Percentiles rank a stretch among this genome's conserved stretches.
phyloP scores from a whole-genome alignment of 2,113 vertebrate species.

The Heptranchias perlo region DNA sequence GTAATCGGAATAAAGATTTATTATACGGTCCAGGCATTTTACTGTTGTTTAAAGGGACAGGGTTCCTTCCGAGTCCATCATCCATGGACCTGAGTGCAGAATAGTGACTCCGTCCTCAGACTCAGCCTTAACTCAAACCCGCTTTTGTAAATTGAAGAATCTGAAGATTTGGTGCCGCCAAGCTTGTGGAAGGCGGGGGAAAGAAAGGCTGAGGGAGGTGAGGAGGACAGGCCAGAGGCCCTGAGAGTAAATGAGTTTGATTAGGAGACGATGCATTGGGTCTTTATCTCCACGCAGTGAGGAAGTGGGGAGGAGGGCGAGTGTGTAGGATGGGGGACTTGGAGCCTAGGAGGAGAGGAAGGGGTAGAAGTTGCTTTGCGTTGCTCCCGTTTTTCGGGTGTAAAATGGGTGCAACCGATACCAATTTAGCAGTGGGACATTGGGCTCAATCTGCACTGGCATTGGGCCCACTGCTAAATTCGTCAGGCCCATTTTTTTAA shows the following conservation, averaged over 20 bases:
- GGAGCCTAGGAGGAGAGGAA: not conserved
- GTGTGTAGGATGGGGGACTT: not conserved
- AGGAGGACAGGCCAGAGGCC: not conserved
- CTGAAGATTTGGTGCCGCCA: not conserved
- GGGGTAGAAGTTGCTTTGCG: not conserved
- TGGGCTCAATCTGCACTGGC: not conserved
- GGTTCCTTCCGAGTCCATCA: not conserved
- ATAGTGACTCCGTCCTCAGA: not conserved
- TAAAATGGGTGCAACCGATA: not conserved
- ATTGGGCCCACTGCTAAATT: not conserved
- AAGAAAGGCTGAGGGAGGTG: not conserved
- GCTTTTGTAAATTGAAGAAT: not conserved
- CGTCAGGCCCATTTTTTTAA: no score
- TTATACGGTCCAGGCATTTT: not conserved
- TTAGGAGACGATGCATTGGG: not conserved
- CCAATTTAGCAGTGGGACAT: not conserved
- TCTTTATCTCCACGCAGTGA: not conserved
- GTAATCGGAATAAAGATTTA: not conserved
- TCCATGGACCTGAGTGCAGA: not conserved
- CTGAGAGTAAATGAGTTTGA: not conserved
- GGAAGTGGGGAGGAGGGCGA: not conserved
- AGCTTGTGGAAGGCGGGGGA: not conserved
- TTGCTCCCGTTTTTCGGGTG: not conserved
- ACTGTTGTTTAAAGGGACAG: not conserved
- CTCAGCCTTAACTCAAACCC: not conserved